Evolutionary conservation across 30 jellyfish, hydroid and myxozoan species (phyloP), one percentile per base, ranked within the genome.

Genomic region (Hydractinia echinata): DNA sequence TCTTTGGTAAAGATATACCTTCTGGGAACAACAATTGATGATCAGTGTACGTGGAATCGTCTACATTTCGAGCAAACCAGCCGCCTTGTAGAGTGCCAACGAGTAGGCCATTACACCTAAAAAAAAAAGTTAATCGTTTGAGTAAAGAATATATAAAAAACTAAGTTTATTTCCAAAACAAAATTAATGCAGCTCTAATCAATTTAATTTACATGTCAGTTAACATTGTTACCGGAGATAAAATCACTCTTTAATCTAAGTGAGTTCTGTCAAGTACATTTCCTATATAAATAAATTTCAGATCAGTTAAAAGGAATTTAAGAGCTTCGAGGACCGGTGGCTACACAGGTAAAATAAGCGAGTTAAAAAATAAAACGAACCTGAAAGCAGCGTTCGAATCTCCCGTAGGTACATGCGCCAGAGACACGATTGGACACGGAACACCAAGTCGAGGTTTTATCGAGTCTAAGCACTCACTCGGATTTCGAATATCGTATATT

Each of bases 11-110:
- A 51, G n/a, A n/a, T 61, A 13, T 76, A 91, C 98, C 98, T 86
- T 89, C 92, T 73, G 95, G 83, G 55, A 91, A 60, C 5, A 76
- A 49, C 80, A 91, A 73, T 8, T 88, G 95, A 67, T 84, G 94
- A 9, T 92, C 86, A n/a, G 79, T 44, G 74, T 73, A 90, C 19
- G 74, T 51, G 51, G 73, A 81, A 4, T 87, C 89, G n/a, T 84
- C 90, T 49, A 70, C 67, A 61, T 86, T 69, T 10, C 55, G 52
- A 67, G 84, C 96, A 66, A 88, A 94, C 85, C 93, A 82, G 6
- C 96, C 96, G 8, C 99, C 97, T 73, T 88, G 91, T 8, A 94
- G 84, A 6, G 99, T 88, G 39, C 99, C 96, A 70, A 85, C 91
- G 16, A 94, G 83, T 73, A 94, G 78, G 51, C 99, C 99, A 76